Evolutionary conservation across 2,113 vertebrate species (phyloP).

Genomic region (Tragelaphus imberbis): DNA sequence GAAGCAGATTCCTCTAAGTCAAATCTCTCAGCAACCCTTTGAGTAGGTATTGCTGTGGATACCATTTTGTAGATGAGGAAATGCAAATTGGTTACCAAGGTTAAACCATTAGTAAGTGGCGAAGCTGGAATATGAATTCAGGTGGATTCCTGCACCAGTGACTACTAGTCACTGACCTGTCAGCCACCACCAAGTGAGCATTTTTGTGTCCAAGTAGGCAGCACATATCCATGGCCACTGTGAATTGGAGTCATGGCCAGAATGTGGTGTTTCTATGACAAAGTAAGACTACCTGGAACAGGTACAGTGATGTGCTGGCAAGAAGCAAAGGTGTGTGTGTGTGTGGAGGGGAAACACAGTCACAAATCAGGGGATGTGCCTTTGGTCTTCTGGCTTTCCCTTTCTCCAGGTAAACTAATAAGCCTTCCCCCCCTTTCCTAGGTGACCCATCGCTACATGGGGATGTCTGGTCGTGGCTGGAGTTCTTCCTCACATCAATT

Average conservation of each 20-base stretch:
- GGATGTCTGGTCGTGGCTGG: conserved; percentile 96
- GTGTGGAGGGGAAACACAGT: not conserved
- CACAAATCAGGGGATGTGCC: not conserved
- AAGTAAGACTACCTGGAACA: not conserved
- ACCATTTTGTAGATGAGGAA: not conserved
- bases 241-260: not conserved
- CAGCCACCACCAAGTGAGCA: not conserved
- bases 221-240: not conserved
- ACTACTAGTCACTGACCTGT: not conserved
- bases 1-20: not conserved
- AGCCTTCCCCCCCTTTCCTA: conserved; percentile 48
- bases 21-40: not conserved
- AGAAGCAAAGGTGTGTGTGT: not conserved
- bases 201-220: not conserved
- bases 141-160: not conserved
- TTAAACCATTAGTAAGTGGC: not conserved
- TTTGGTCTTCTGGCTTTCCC: not conserved
- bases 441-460: conserved; percentile 96
- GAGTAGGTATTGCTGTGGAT: not conserved
- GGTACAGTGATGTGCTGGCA: not conserved
- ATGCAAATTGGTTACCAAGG: not conserved
- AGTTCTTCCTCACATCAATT: conserved; percentile 95
- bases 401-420: not conserved
- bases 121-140: not conserved
- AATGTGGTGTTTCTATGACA: not conserved